Percentiles rank a stretch among this genome's conserved stretches.
These are phyloP conservation scores for Ptychadena robeensis DNA, from an alignment of 2,797 vertebrate species.

Conservation along the genomic window DNA sequence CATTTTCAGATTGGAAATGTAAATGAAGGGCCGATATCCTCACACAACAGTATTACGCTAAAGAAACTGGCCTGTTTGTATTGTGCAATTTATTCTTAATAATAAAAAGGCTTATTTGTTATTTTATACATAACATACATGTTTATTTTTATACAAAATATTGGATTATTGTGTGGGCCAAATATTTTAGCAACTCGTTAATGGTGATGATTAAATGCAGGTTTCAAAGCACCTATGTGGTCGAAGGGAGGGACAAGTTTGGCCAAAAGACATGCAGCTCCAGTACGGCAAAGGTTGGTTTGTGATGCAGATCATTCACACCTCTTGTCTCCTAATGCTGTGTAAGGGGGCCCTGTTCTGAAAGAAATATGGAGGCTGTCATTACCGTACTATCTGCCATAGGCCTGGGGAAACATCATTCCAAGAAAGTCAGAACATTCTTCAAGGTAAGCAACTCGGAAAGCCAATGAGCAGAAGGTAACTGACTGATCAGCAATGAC, in stretches of 20 bases:
- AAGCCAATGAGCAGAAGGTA: background rate
- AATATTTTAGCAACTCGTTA: conserved; percentile 66
- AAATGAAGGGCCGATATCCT: conserved; percentile 14
- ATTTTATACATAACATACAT: conserved; percentile 78
- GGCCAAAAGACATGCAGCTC: background rate
- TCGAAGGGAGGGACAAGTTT: too few relatives aligned
- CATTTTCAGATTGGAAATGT: conserved; percentile 63
- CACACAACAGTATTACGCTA: conserved; percentile 81
- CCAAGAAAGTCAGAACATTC: too few relatives aligned
- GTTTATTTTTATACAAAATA: conserved; percentile 82
- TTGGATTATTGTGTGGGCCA: conserved; percentile 77
- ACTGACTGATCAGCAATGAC: background rate
- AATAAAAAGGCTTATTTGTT: conserved; percentile 72
- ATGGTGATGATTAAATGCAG: conserved; percentile 6
- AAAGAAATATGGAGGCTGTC: too few relatives aligned
- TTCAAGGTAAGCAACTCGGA: background rate
- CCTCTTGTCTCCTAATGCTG: background rate
- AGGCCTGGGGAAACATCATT: background rate
- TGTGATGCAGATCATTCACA: background rate
- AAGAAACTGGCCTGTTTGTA: conserved; percentile 77
- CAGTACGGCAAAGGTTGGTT: background rate
- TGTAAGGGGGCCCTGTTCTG: background rate
- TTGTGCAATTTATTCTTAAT: conserved; percentile 75
- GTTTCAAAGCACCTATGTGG: background rate
- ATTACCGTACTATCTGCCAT: background rate